Percentiles rank a stretch among this genome's conserved stretches.
Conservation (phyloP, 2,797 vertebrate species). For the Melopsittacus undulatus region DNA sequence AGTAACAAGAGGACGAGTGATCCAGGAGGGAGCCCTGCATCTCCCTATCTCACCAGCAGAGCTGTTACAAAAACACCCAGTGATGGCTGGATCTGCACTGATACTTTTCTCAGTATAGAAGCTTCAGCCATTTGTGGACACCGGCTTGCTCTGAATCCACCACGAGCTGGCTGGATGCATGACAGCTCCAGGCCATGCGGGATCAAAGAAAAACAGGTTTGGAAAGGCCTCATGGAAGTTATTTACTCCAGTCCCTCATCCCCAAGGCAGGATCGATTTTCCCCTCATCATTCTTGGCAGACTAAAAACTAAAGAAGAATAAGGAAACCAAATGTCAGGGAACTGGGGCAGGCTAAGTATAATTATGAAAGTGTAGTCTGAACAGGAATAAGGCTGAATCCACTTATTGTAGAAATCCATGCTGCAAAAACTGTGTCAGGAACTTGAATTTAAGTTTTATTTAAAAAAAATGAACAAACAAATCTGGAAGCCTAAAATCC, state of each 20-base stretch:
- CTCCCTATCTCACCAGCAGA: neutral
- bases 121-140: neutral
- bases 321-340: neutral
- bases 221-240: neutral
- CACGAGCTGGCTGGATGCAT: fast-evolving
- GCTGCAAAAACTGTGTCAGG: neutral
- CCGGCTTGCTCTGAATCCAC: neutral
- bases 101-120: neutral
- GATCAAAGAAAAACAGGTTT: neutral
- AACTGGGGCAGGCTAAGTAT: neutral
- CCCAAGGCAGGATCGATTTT: conserved; percentile 6
- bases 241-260: neutral
- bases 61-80: fast-evolving
- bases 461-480: neutral
- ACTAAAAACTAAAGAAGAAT: neutral
- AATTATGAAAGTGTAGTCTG: neutral
- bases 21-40: neutral
- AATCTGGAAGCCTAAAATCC: conserved; percentile 21
- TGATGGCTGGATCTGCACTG: neutral
- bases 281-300: neutral
- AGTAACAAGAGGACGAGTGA: neutral
- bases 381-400: neutral
- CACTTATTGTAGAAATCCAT: neutral
- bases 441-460: neutral
- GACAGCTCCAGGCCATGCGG: neutral